Conservation (phyloP, 2,888 invertebrate genomes). For the Leptopterna dolabrata region DNA sequence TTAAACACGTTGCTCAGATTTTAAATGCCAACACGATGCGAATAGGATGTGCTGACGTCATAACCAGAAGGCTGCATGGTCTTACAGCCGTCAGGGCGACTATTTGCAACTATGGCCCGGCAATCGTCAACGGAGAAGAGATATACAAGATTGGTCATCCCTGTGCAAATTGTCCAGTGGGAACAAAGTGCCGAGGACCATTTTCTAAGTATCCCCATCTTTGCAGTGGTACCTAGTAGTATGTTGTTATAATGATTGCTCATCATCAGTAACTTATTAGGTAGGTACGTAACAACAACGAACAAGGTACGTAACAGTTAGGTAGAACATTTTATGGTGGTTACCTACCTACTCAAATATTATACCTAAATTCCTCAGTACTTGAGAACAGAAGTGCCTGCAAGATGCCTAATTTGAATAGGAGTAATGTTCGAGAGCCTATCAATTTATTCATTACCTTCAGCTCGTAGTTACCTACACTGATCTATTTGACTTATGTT, state of each 20-base stretch:
- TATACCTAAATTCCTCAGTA: too few relatives aligned
- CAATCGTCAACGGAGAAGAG: neutral
- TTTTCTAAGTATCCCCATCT: constrained; percentile 18
- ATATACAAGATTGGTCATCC: neutral
- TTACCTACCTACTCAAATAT: too few relatives aligned
- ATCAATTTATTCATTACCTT: too few relatives aligned
- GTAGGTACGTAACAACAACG: too few relatives aligned
- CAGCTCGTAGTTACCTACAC: too few relatives aligned
- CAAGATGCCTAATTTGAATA: too few relatives aligned
- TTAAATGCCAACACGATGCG: neutral
- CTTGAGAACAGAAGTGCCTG: too few relatives aligned
- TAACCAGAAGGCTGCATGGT: neutral
- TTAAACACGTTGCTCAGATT: constrained; percentile 23
- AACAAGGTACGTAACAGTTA: too few relatives aligned
- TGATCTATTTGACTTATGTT: too few relatives aligned
- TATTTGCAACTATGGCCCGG: constrained; percentile 14
- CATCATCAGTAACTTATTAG: neutral
- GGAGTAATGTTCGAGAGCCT: too few relatives aligned
- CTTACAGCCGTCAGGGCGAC: neutral
- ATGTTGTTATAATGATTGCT: neutral
- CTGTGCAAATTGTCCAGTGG: neutral
- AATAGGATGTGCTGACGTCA: constrained; percentile 26
- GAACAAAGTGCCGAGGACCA: constrained; percentile 6
- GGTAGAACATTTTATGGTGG: too few relatives aligned
- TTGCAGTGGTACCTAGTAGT: constrained; percentile 32